A percentile compares a stretch with the other conserved stretches of the same genome.
Evolutionary conservation across 2,113 vertebrate species (phyloP).

Genomic region (Brachyistius frenatus): DNA sequence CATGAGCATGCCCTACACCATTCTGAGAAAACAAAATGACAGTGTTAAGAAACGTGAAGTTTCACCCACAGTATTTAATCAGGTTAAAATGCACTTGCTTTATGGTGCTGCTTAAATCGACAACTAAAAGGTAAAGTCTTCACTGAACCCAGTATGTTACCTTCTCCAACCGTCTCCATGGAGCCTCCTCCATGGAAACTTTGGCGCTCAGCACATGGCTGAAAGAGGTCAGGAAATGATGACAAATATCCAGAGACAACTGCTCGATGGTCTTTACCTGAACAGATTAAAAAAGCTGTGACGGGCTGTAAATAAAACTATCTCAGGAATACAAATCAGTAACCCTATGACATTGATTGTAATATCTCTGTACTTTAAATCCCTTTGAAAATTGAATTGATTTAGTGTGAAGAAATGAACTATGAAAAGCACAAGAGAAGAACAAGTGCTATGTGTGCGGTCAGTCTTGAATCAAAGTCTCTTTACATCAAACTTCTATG

Average conservation of each 20-base stretch:
- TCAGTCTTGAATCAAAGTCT: neutral
- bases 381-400: neutral
- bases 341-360: no score
- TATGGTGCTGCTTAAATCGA: no score
- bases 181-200: conserved; percentile 87
- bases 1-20: conserved; percentile 85
- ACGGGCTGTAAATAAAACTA: neutral
- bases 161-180: conserved; percentile 90
- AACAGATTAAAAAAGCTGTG: conserved; percentile 2
- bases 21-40: conserved; percentile 77
- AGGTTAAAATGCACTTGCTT: neutral
- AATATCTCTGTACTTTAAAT: neutral
- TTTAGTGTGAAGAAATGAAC: neutral
- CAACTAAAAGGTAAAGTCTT: no score
- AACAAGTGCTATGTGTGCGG: neutral
- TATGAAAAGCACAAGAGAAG: neutral
- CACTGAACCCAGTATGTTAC: conserved; percentile 68
- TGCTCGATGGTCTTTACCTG: conserved; percentile 89
- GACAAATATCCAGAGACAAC: conserved; percentile 89
- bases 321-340: neutral
- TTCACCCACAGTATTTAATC: neutral
- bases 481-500: no score
- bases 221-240: conserved; percentile 90
- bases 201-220: conserved; percentile 87
- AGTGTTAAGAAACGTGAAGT: no score